Conservation (phyloP, 1,140 invertebrate species). For the Ips typographus region DNA sequence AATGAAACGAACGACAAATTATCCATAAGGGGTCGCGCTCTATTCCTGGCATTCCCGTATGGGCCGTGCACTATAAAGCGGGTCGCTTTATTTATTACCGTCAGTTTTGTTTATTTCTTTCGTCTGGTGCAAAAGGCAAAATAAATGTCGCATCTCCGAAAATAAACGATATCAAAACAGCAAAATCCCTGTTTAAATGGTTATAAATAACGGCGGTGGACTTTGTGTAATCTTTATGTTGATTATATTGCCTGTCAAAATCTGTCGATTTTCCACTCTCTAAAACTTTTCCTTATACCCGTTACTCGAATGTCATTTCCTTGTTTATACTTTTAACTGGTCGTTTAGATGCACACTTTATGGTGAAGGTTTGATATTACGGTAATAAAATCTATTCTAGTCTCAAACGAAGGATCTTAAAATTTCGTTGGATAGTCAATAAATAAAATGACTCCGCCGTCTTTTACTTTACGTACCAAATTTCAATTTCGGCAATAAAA, state of each 20-base stretch:
- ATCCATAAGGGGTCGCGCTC: slow-evolving; percentile 3
- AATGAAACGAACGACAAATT: slow-evolving; percentile 3
- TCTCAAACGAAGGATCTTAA: neutral
- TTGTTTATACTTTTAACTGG: neutral
- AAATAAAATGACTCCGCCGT: neutral
- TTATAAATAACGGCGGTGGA: slow-evolving; percentile 30
- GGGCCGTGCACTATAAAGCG: neutral
- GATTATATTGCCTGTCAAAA: slow-evolving; percentile 26
- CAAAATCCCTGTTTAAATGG: slow-evolving; percentile 37
- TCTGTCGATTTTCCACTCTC: neutral
- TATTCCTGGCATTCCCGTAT: slow-evolving; percentile 7
- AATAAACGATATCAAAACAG: slow-evolving; percentile 39
- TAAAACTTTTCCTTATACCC: neutral
- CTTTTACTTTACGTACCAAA: neutral
- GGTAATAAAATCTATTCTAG: slow-evolving; percentile 16
- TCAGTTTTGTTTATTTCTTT: slow-evolving; percentile 34
- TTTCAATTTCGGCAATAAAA: neutral
- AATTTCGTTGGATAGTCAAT: slow-evolving; percentile 8
- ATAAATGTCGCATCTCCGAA: slow-evolving; percentile 35
- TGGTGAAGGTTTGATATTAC: slow-evolving; percentile 5
- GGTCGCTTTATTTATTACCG: slow-evolving; percentile 31
- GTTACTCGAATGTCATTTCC: neutral
- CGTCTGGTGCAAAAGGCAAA: slow-evolving; percentile 32
- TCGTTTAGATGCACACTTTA: neutral
- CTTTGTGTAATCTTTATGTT: slow-evolving; percentile 32